Evolutionary conservation across 2,113 vertebrate species (phyloP), one percentile per base, ranked within the genome.

Genomic region (Benitochromis conjunctus): DNA sequence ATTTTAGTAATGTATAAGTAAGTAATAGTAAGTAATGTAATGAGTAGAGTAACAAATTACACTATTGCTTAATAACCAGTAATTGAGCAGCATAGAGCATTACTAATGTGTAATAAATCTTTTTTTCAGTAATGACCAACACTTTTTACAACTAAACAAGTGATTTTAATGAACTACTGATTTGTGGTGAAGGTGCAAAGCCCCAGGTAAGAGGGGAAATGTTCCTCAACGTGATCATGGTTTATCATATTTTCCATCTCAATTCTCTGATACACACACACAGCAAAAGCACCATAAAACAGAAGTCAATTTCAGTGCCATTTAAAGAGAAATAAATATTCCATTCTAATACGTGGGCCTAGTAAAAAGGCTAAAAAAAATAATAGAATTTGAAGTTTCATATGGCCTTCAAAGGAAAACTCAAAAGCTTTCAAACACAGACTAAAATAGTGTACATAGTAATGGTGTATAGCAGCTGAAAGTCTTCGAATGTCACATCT

Each of bases 401-500:
- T 24, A 34, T 0, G 82, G 71, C 79, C 76, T 83, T 87, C 62
- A 11, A 85, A 41, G 56, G 51, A 69, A 13, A 57, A 18, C 43
- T 43, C 29, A 89, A 80, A 18, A 81, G 81, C 80, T 84, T 82
- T 83, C 34, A 77, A 69, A 79, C 58, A 56, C 82, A 55, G 11
- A 60, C 74, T 51, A 53, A 66, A 69, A 41, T 24, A 76, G 46
- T 48, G 78, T 46, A 57, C 9, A 74, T 21, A 53, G 18, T 43
- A 60, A 82, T 80, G 19, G 77, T 58, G 80, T 41, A 60, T 13
- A 64, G 77, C 41, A 85, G 82, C 54, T 87, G 64, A 84, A 80
- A 86, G 51, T 43, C 85, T 87, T 38, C 79, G n/a, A 89, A 82
- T 80, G 74, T 82, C 78, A 84, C 55, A 81, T 90, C 64, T 29